Evolutionary conservation across 1,140 invertebrate genomes (phyloP).

Genomic region (Laupala kohalensis): DNA sequence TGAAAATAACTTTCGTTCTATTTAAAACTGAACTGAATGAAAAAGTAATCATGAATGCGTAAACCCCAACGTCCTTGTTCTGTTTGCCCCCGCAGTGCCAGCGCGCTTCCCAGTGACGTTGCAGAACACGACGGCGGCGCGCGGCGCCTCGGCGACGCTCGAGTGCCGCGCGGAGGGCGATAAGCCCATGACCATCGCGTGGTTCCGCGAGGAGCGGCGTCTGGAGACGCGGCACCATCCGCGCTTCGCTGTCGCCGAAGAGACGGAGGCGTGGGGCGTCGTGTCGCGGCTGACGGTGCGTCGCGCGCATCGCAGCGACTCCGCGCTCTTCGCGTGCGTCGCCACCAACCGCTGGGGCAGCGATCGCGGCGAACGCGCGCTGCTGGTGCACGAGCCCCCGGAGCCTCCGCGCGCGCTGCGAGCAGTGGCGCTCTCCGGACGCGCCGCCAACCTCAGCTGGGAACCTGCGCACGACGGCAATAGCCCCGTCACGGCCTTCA

Average conservation of each 20-base stretch:
- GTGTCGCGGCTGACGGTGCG: constrained; percentile 29
- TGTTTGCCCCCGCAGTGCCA: constrained; percentile 21
- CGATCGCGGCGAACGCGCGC: constrained; percentile 28
- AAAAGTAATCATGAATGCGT: too few species aligned
- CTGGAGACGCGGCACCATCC: constrained; percentile 14
- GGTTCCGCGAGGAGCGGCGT: constrained; percentile 38
- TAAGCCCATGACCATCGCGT: constrained; percentile 63
- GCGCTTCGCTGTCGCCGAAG: constrained; percentile 33
- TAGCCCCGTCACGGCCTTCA: constrained; percentile 25
- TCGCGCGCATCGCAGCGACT: constrained; percentile 31
- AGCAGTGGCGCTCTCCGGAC: constrained; percentile 17
- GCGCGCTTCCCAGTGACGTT: constrained; percentile 52
- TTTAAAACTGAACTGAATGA: too few species aligned
- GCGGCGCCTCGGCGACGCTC: constrained; percentile 54
- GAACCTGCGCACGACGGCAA: constrained; percentile 26
- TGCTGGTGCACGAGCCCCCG: constrained; percentile 31
- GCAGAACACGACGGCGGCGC: constrained; percentile 54
- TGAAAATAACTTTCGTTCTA: too few species aligned
- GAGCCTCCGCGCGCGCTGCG: constrained; percentile 18
- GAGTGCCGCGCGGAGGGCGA: constrained; percentile 71
- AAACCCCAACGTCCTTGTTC: neutral
- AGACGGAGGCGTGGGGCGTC: constrained; percentile 25
- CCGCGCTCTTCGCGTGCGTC: constrained; percentile 35
- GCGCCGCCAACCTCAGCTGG: constrained; percentile 20
- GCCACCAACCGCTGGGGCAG: constrained; percentile 35